Conservation (phyloP, 30 jellyfish, hydroid and myxozoan species). For the Aurelia sp. region DNA sequence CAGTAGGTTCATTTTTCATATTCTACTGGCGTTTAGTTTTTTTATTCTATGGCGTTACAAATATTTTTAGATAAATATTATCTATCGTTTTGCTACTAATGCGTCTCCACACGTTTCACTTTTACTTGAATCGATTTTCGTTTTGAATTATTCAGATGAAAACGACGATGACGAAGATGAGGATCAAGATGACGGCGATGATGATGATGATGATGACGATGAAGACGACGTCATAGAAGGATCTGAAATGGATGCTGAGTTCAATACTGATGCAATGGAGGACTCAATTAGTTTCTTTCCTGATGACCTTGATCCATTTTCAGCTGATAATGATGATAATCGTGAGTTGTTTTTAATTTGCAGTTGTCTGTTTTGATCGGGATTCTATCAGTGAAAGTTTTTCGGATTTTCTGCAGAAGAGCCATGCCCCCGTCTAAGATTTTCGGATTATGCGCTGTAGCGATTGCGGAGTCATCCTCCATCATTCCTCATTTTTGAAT, state of each 20-base stretch:
- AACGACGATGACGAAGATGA: constrained; percentile 62
- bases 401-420: neutral
- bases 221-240: constrained; percentile 75
- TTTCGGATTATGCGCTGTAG: neutral
- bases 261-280: constrained; percentile 54
- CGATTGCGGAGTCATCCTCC: no score
- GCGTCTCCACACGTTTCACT: no score
- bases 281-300: constrained; percentile 63
- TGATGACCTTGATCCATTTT: constrained; percentile 68
- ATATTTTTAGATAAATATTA: no score
- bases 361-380: neutral
- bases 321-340: constrained; percentile 69
- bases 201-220: constrained; percentile 76
- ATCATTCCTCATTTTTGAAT: no score
- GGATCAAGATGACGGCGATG: constrained; percentile 52
- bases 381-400: neutral
- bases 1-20: no score
- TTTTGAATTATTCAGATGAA: constrained; percentile 3
- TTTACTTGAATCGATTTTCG: no score
- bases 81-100: no score
- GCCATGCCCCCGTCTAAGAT: neutral
- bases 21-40: no score
- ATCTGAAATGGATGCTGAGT: constrained; percentile 76
- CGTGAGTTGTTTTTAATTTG: constrained; percentile 20
- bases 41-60: no score